phyloP scores from a whole-genome alignment of 2,888 invertebrate genomes.

The Eupeodes luniger region DNA sequence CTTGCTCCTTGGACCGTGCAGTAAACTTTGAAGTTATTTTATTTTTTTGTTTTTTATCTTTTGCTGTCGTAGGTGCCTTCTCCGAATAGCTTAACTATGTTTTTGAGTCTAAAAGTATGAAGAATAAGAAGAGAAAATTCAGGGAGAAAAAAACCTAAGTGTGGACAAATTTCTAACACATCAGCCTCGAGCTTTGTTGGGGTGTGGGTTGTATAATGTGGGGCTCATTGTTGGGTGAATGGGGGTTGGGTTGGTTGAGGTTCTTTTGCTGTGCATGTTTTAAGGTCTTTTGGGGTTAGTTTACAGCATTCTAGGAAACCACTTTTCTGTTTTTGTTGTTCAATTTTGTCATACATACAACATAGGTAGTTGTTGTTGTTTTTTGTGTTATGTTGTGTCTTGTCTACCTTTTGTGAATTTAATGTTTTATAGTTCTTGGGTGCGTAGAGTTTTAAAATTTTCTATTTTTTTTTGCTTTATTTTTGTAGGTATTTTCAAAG shows the following conservation, averaged over 20 bases:
- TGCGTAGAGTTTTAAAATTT: constrained; percentile 36
- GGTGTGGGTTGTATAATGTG: background rate
- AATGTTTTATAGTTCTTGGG: constrained; percentile 49
- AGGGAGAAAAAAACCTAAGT: constrained; percentile 33
- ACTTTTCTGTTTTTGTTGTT: constrained; percentile 69
- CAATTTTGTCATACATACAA: constrained; percentile 30
- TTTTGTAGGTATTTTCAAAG: background rate
- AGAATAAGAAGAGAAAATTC: constrained; percentile 36
- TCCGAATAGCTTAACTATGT: constrained; percentile 40
- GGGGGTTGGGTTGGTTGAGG: background rate
- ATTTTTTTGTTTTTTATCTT: constrained; percentile 2
- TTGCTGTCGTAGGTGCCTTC: constrained; percentile 6
- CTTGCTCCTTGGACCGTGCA: constrained; percentile 66
- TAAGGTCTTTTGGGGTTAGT: constrained; percentile 70
- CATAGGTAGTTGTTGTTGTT: constrained; percentile 14
- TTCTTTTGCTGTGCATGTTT: constrained; percentile 45
- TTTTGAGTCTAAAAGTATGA: constrained; percentile 25
- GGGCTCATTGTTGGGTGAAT: background rate
- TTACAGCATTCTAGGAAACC: constrained; percentile 72
- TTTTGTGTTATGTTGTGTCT: constrained; percentile 5
- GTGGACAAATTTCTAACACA: constrained; percentile 73
- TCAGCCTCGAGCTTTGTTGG: constrained; percentile 41
- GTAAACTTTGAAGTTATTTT: constrained; percentile 66
- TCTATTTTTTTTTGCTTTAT: background rate
- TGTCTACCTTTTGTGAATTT: constrained; percentile 60